Evolutionary conservation across 2,888 invertebrate genomes (phyloP).

Genomic region (Andrena praecox): DNA sequence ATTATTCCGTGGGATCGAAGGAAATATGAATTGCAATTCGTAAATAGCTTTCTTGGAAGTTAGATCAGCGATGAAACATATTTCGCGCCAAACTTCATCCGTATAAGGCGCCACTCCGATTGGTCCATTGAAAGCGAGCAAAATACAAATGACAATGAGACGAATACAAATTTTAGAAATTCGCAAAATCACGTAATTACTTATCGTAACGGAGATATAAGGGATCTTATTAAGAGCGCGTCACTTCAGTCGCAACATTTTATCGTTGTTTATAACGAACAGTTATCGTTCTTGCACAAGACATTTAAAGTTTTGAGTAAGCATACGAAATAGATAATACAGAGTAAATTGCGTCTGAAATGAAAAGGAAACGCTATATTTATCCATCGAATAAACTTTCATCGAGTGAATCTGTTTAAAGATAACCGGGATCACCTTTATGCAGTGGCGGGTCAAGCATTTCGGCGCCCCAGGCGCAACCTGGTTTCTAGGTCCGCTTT

Average conservation of each 20-base stretch:
- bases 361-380: not conserved
- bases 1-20: not conserved
- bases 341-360: not conserved
- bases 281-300: not conserved
- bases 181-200: not conserved
- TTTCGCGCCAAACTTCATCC: constrained; percentile 57
- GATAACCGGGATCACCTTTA: constrained; percentile 4
- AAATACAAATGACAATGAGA: constrained; percentile 42
- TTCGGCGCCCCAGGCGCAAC: not conserved
- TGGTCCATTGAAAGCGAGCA: constrained; percentile 33
- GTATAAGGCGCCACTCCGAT: constrained; percentile 37
- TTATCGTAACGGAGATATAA: not conserved
- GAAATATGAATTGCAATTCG: not conserved
- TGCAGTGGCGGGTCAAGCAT: not conserved
- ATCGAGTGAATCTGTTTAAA: not conserved
- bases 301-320: not conserved
- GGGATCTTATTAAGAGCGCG: not conserved
- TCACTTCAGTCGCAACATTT: not conserved
- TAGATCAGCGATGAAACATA: constrained; percentile 21
- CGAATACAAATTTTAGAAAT: constrained; percentile 15
- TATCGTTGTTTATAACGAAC: not conserved
- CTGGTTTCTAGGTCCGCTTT: not conserved
- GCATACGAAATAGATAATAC: not conserved
- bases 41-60: not conserved
- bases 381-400: not conserved